Evolutionary conservation across 2,888 invertebrate species (phyloP).

Genomic region (Pantelozetes paolii): DNA sequence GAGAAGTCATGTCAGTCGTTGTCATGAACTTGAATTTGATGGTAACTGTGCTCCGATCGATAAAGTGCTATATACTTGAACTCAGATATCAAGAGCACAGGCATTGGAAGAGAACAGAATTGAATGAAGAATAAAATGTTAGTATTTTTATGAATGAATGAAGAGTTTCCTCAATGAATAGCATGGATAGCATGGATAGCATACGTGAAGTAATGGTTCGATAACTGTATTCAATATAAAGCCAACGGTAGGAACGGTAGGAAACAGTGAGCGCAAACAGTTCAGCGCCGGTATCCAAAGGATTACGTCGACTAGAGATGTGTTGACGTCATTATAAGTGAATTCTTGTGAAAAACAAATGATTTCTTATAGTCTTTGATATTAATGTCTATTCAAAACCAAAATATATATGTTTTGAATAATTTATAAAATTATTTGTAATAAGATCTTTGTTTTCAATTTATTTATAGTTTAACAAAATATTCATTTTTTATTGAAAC

Average conservation of each 20-base stretch:
- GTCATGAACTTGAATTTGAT: conserved; percentile 17
- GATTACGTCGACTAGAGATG: neutral
- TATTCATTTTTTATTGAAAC: no score
- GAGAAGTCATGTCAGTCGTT: conserved; percentile 28
- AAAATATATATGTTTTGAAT: neutral
- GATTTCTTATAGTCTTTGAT: neutral
- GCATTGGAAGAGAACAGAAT: neutral
- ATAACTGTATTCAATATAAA: neutral
- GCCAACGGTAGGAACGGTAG: neutral
- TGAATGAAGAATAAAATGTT: conserved; percentile 2
- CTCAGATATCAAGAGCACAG: neutral
- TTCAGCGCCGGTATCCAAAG: neutral
- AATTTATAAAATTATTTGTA: neutral
- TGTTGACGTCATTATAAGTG: neutral
- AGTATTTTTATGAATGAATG: conserved; percentile 24
- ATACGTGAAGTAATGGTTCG: conserved; percentile 5
- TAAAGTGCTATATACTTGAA: neutral
- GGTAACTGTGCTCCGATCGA: neutral
- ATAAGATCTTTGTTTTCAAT: neutral
- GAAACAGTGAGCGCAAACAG: neutral
- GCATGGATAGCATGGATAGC: no score
- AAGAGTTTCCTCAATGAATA: conserved; percentile 27
- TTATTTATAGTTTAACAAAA: no score
- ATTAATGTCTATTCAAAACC: neutral
- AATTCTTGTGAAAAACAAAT: conserved; percentile 1